Base-by-base conservation (phyloP, 2,113 vertebrate genomes). In the Caracal caracal region DNA sequence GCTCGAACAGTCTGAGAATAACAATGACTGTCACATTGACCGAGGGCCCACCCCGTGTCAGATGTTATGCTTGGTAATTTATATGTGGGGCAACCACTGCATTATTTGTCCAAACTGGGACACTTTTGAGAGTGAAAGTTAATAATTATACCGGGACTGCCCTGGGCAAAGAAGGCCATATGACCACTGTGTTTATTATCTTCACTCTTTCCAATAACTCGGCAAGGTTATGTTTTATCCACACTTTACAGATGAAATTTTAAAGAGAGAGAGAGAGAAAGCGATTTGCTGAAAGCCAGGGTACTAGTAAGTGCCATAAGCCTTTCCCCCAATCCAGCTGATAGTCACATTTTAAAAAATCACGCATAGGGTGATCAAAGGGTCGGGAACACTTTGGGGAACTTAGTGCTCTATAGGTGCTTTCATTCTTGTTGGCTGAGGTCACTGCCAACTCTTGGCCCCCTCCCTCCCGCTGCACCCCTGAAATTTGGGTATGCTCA, bases 21-120 rank as follows among this genome's bases (percentile, higher is more conserved):
- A 76, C 22, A 83, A 5, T 73, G 40, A 43, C 82, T 37, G 66
- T 49, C 78, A 71, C 89, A 33, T 5, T 56, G 79, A 66, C 37
- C 16, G 3, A n/a, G 43, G 51, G 24, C 35, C 19, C 40, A 40
- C 47, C 68, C 53, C n/a, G 13, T 81, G 53, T 86, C 63, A 61
- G 4, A 35, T 43, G 47, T 51, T 53, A 5, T 20, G 22, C 53
- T 66, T 78, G 8, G 12, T 85, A 49, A 80, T 43, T 96, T 91
- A 20, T 59, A 91, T 37, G 49, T 76, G 78, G 87, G 84, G 11
- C 87, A 96, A 22, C 47, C 59, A 56, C 73, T 49, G 82, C 40
- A 73, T 87, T 92, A 63, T 94, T 95, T 70, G 53, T 78, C 63
- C 71, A 59, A 96, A 93, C 56, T 81, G 82, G 73, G 85, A 88